Evolutionary conservation across 2,888 invertebrate species (phyloP).

Genomic region (Caenorhabditis parvicauda): DNA sequence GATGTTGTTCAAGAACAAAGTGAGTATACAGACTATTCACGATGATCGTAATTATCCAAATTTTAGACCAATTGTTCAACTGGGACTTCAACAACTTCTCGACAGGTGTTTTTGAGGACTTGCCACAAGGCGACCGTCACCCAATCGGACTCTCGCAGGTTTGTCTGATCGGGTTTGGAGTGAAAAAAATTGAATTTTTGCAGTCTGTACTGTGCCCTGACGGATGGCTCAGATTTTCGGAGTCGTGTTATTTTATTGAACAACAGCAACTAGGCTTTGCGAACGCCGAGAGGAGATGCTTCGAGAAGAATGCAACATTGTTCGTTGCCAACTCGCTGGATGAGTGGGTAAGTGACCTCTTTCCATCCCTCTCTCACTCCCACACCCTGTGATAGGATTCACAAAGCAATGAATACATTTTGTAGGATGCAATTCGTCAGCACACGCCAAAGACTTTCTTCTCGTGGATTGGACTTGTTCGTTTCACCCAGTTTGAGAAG

Average conservation of each 20-base stretch:
- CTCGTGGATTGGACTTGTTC: conserved; percentile 35
- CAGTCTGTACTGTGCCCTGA: conserved; percentile 25
- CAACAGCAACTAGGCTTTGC: conserved; percentile 24
- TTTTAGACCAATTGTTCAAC: conserved; percentile 28
- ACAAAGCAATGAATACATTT: background rate
- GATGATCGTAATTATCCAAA: too few species aligned
- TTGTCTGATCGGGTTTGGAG: too few species aligned
- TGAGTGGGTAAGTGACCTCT: conserved; percentile 42
- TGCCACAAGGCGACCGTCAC: background rate
- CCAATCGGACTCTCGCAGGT: background rate
- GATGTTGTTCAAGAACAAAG: too few species aligned
- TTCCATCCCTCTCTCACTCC: background rate
- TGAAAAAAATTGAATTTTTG: conserved; percentile 2
- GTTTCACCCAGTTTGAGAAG: conserved; percentile 15
- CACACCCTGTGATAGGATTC: conserved; percentile 1
- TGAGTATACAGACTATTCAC: too few species aligned
- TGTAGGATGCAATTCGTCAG: conserved; percentile 19
- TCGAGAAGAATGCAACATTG: conserved; percentile 28
- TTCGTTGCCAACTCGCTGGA: conserved; percentile 34
- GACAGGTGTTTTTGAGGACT: conserved; percentile 1
- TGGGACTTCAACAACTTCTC: conserved; percentile 29
- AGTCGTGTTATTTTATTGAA: conserved; percentile 39
- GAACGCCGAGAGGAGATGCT: conserved; percentile 31
- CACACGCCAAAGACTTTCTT: conserved; percentile 16
- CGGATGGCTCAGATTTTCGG: conserved; percentile 29